Base-by-base conservation (phyloP, 2,888 invertebrate genomes). In the Dasysyrphus tricinctus region DNA sequence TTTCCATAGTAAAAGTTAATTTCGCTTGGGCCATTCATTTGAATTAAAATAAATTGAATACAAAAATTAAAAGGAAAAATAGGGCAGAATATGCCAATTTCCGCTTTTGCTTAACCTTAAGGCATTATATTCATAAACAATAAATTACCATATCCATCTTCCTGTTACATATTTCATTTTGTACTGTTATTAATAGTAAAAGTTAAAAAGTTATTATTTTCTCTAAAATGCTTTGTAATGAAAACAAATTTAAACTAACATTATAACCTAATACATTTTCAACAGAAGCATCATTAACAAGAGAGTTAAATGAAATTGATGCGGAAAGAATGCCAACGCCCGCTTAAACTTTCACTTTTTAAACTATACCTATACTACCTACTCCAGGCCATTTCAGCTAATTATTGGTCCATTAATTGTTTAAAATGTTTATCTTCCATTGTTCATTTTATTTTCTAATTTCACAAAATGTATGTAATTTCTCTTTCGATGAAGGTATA, bases 331-430 rank as follows among this genome's bases (percentile, higher is more conserved):
- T 44, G 16, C 54, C 39, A 29, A 54, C 51, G 69, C 69, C 69
- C n/a, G n/a, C 24, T 39, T 11, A 54, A 29, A 69, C 69, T 69
- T 69, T 69, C 69, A 69, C 69, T 54, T 51, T 42, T 24, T 24
- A 24, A 65, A 32, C 16, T 49, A 47, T 12, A 37, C 1, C 0
- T 3, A 54, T 29, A 16, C 51, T 54, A 11, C n/a, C 42, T 11
- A 34, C 9, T 37, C 12, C 47, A 32, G 32, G 63, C 44, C 12
- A 19, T 47, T 3, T 63, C 65, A 39, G 16, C 69, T 69, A 69
- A 69, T 69, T 69, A 69, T 69, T 69, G 51, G 69, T 24, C 69
- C 51, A 69, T 69, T 69, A 69, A 69, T 69, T 69, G 69, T 54
- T 67, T 69, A 42, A 69, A 54, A 24, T 29, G 39, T 42, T 69